Evolutionary conservation across 2,113 vertebrate species (phyloP).

Genomic region (Hyaena hyaena): DNA sequence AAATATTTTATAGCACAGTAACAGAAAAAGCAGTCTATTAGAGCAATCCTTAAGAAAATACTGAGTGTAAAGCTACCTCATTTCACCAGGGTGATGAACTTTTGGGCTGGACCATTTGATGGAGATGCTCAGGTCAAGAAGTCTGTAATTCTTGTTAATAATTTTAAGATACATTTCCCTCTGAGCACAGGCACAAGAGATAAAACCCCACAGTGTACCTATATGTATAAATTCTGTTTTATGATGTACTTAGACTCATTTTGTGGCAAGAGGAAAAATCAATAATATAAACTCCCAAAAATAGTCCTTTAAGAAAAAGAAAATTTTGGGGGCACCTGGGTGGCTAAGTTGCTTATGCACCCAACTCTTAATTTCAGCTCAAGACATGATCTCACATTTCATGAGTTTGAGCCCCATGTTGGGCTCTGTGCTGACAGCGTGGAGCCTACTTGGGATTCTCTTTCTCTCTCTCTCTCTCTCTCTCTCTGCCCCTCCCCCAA

Average conservation of each 20-base stretch:
- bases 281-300: slow-evolving; percentile 56
- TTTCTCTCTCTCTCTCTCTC: too few relatives aligned
- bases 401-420: too few relatives aligned
- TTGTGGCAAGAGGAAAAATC: slow-evolving; percentile 36
- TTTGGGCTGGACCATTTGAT: background rate
- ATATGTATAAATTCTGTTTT: slow-evolving; percentile 53
- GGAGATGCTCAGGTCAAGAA: background rate
- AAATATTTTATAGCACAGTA: background rate
- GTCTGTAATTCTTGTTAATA: slow-evolving; percentile 57
- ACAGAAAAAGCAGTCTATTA: background rate
- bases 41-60: background rate
- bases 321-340: background rate
- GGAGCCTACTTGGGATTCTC: too few relatives aligned
- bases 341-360: too few relatives aligned
- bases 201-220: background rate
- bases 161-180: slow-evolving; percentile 62
- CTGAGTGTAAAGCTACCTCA: background rate
- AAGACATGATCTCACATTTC: too few relatives aligned
- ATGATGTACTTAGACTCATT: slow-evolving; percentile 36
- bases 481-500: too few relatives aligned
- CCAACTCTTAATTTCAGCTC: too few relatives aligned
- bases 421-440: too few relatives aligned
- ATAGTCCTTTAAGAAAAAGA: slow-evolving; percentile 43
- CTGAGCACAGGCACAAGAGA: background rate
- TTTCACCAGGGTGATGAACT: slow-evolving; percentile 46